Conservation (phyloP, 2,113 vertebrate genomes). For the Marcusenius ussheri region DNA sequence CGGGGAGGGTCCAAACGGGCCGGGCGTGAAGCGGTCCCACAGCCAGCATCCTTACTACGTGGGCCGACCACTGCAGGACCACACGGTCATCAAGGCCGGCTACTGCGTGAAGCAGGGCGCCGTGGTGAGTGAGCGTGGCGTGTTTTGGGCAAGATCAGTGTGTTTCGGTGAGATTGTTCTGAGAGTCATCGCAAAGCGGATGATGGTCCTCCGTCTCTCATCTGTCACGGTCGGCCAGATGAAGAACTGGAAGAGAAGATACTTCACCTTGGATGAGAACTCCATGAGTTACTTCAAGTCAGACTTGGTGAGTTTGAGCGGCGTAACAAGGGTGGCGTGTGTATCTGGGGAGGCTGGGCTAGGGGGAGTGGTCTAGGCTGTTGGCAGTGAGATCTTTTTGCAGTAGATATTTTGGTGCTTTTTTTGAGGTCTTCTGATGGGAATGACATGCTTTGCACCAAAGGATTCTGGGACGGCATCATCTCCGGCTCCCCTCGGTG, state of each 20-base stretch:
- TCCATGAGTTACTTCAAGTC: slow-evolving; percentile 89
- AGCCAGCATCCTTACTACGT: slow-evolving; percentile 76
- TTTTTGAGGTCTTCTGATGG: background rate
- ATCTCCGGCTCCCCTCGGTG: background rate
- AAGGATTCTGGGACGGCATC: background rate
- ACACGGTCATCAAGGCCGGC: slow-evolving; percentile 77
- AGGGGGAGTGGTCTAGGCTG: background rate
- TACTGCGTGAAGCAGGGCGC: slow-evolving; percentile 95
- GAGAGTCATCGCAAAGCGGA: background rate
- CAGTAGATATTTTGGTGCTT: background rate
- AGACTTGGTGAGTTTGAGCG: slow-evolving; percentile 69
- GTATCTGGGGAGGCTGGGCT: background rate
- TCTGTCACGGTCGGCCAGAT: slow-evolving; percentile 60
- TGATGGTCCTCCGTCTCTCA: background rate
- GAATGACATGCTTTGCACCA: background rate
- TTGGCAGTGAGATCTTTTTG: background rate
- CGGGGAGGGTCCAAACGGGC: slow-evolving; percentile 68
- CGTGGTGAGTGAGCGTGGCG: slow-evolving; percentile 68
- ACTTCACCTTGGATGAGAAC: slow-evolving; percentile 88
- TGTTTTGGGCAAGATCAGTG: background rate
- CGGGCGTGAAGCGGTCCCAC: slow-evolving; percentile 68
- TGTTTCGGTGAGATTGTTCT: background rate
- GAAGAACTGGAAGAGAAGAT: slow-evolving; percentile 97
- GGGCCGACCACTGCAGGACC: slow-evolving; percentile 69
- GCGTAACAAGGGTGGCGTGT: background rate